Conservation (phyloP, 2,888 invertebrate genomes). For the Mycogona germanica region DNA sequence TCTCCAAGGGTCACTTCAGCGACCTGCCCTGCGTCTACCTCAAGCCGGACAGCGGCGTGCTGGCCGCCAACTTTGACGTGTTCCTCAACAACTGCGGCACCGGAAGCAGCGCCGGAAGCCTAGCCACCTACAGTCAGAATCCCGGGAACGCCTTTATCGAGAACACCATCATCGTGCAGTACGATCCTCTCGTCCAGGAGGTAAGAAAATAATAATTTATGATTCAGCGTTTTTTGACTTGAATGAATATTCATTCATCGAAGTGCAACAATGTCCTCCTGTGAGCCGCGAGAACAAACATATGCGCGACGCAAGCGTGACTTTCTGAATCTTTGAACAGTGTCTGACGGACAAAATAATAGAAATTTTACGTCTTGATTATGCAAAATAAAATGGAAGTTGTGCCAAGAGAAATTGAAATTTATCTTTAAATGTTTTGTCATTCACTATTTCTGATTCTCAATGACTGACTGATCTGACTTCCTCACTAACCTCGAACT, state of each 20-base stretch:
- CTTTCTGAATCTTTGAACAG: too few relatives aligned
- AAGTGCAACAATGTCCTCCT: too few relatives aligned
- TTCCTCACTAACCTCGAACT: conserved; percentile 50
- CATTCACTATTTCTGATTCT: background rate
- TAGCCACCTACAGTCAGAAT: conserved; percentile 15
- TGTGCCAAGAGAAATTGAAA: too few relatives aligned
- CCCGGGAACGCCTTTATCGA: conserved; percentile 56
- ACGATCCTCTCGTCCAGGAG: conserved; percentile 67
- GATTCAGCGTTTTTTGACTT: too few relatives aligned
- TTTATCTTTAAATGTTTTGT: too few relatives aligned
- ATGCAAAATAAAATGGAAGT: too few relatives aligned
- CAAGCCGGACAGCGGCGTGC: conserved; percentile 78
- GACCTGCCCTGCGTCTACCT: conserved; percentile 83
- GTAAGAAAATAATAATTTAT: too few relatives aligned
- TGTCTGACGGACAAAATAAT: too few relatives aligned
- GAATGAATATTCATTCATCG: too few relatives aligned
- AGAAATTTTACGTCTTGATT: too few relatives aligned
- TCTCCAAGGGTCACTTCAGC: conserved; percentile 84
- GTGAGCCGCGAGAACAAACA: too few relatives aligned
- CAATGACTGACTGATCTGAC: background rate
- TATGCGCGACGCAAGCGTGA: too few relatives aligned
- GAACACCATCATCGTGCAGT: conserved; percentile 80
- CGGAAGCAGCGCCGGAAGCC: conserved; percentile 61
- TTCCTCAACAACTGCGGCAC: conserved; percentile 87
- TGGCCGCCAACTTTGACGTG: conserved; percentile 86